A percentile compares a stretch with the other conserved stretches of the same genome.
These are phyloP conservation scores for Trichosurus vulpecula DNA, from an alignment of 2,797 vertebrate genomes.

Conservation along the genomic window DNA sequence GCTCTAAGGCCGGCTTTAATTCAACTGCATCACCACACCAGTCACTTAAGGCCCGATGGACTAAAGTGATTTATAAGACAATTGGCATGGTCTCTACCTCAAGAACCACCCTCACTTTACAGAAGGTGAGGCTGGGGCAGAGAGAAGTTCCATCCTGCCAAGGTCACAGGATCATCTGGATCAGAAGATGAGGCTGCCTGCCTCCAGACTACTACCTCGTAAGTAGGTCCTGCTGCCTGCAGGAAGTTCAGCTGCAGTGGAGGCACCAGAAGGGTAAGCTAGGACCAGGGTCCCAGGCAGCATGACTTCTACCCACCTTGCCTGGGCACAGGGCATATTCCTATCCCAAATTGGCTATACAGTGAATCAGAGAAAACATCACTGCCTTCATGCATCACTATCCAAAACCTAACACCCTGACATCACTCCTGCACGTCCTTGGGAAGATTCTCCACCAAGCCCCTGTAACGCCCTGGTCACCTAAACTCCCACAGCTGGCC, in stretches of 20 bases:
- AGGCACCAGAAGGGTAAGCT: constrained; percentile 2
- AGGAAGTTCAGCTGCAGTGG: constrained; percentile 41
- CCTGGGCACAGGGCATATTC: constrained; percentile 20
- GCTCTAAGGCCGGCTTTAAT: constrained; percentile 1
- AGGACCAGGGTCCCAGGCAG: constrained; percentile 22
- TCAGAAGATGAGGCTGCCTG: constrained; percentile 29
- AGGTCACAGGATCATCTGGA: constrained; percentile 68
- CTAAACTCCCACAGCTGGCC: constrained; percentile 3
- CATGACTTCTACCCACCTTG: background rate
- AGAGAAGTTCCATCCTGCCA: constrained; percentile 53
- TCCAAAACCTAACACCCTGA: constrained; percentile 9
- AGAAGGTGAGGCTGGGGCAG: constrained; percentile 39
- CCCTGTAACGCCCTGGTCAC: constrained; percentile 38
- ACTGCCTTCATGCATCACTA: constrained; percentile 42
- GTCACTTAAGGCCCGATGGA: background rate
- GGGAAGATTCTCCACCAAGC: constrained; percentile 56
- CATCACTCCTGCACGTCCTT: constrained; percentile 63
- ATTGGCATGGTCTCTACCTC: constrained; percentile 1
- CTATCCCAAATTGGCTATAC: constrained; percentile 33
- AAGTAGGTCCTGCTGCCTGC: constrained; percentile 42
- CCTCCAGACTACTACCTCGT: constrained; percentile 20
- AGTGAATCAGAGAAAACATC: constrained; percentile 41
- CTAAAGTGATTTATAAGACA: constrained; percentile 49
- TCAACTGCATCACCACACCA: background rate
- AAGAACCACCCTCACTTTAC: constrained; percentile 50